Evolutionary conservation across 2,797 vertebrate genomes (phyloP).

Genomic region (Cacajao melanocephalus): DNA sequence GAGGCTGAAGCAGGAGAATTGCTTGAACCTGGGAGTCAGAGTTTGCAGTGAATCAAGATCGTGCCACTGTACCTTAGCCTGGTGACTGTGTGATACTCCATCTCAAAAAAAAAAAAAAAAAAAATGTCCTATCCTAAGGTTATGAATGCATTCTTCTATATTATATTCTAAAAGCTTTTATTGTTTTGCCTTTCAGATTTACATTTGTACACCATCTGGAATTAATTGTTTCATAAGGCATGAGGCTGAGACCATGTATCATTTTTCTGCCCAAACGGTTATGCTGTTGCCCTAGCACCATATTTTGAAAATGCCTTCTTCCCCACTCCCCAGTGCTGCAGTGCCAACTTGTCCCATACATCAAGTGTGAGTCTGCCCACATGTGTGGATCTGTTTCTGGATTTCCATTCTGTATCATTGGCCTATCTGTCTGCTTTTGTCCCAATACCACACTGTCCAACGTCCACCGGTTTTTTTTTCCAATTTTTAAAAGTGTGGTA

Average conservation of each 20-base stretch:
- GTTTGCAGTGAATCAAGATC: too few species aligned
- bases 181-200: constrained; percentile 40
- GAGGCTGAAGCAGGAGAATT: too few species aligned
- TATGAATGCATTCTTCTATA: background rate
- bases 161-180: background rate
- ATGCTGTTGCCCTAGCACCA: background rate
- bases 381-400: background rate
- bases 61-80: too few species aligned
- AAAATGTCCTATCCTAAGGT: constrained; percentile 8
- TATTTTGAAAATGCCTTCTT: background rate
- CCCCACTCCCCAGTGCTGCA: too few species aligned
- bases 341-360: background rate
- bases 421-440: background rate
- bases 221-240: background rate
- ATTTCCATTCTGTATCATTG: background rate
- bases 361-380: background rate
- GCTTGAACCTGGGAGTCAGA: too few species aligned
- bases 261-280: background rate
- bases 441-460: background rate
- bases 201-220: background rate
- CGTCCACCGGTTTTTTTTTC: background rate
- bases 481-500: background rate
- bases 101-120: too few species aligned
- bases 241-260: background rate
- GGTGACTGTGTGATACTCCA: too few species aligned